A percentile compares a stretch with the other conserved stretches of the same genome.
Conservation (phyloP, 2,888 invertebrate species). For the Ectropis crepuscularia region DNA sequence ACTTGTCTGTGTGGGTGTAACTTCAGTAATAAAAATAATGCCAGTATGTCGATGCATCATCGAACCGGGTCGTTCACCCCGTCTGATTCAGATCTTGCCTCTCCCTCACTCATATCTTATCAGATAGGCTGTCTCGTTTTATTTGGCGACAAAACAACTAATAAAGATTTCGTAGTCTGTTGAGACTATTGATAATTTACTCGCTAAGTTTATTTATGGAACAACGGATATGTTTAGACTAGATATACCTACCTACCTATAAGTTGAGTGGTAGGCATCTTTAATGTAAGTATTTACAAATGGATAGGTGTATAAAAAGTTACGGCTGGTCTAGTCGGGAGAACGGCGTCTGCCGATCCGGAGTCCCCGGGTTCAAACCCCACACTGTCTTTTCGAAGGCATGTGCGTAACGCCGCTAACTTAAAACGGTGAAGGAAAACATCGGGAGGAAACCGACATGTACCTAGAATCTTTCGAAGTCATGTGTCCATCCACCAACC, state of each 20-base stretch:
- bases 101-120: constrained; percentile 40
- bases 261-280: neutral
- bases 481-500: too few species aligned
- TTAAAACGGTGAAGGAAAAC: too few species aligned
- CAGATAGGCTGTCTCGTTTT: constrained; percentile 30
- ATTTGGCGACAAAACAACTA: constrained; percentile 36
- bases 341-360: too few species aligned
- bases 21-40: constrained; percentile 24
- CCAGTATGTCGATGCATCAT: constrained; percentile 41
- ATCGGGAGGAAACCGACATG: too few species aligned
- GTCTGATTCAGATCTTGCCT: constrained; percentile 33
- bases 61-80: constrained; percentile 40
- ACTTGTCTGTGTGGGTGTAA: constrained; percentile 8
- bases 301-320: too few species aligned
- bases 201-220: neutral
- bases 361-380: too few species aligned
- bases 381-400: too few species aligned
- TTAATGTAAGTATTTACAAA: too few species aligned
- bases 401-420: too few species aligned
- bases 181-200: constrained; percentile 11
- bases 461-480: too few species aligned
- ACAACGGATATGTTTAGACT: neutral
- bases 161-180: constrained; percentile 29
- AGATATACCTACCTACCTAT: too few species aligned
- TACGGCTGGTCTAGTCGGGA: too few species aligned